Evolutionary conservation across 1,140 invertebrate genomes (phyloP), one percentile per base, ranked within the genome.

Genomic region (Drosophila virilis): DNA sequence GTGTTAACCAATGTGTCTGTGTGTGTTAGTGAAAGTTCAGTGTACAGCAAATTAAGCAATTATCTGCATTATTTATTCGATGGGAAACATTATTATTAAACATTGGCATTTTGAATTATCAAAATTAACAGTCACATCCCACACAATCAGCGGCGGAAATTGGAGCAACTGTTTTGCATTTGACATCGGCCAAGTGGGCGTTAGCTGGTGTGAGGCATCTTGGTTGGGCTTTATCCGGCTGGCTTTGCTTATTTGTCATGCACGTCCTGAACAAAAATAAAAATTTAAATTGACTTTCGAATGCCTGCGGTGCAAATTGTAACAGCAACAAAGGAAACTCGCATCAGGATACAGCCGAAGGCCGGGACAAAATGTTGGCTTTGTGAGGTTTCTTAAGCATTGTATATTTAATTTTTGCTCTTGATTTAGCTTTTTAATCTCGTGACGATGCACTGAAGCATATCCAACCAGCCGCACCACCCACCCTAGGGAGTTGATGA

Each of bases 271-370:
- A 74, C 42, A 42, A 51, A 43, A 45, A 78, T 78, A 82, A 82
- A 76, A 73, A 88, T 82, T 78, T 73, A 71, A 82, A 86, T 78
- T 86, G 74, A 76, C 59, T 52, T 59, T 54, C 42, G 60, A 64
- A 76, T 68, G 68, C 81, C 80, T 77, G 73, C 13, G 46, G 77
- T 61, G 61, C 52, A 62, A 50, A 78, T 32, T 46, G 71, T 45
- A 37, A 59, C 60, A 64, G 46, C 45, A 76, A 69, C 64, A 73
- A 79, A 69, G 51, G 50, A 55, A 60, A 33, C 33, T 13, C 45
- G 8, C 50, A 62, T 17, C 45, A 50, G 37, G 13, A 10, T 33
- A 55, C 10, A 13, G 12, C 8, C 5, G 6, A 13, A 0, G 10
- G 7, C 35, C 13, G 46, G 35, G 42, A 46, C 51, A 66, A 55